phyloP scores from a whole-genome alignment of 2,113 vertebrate genomes.

The Chaetodon auriga region DNA sequence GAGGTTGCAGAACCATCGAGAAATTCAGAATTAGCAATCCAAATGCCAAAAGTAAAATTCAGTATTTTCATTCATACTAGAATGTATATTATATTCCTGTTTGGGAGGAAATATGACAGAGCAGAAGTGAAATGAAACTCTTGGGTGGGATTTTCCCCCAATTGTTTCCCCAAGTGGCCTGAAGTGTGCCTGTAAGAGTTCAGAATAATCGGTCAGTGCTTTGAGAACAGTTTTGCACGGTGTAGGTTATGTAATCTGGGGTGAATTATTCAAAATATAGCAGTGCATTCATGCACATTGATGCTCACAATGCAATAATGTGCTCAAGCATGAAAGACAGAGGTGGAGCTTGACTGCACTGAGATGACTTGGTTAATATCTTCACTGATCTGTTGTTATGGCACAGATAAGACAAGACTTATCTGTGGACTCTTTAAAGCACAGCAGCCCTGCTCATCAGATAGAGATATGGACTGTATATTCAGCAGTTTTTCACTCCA shows the following conservation, averaged over 20 bases:
- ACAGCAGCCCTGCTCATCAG: not conserved
- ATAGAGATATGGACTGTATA: not conserved
- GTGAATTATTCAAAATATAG: conserved; percentile 72
- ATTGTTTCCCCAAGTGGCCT: conserved; percentile 40
- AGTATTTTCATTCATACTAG: not conserved
- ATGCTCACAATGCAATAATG: conserved; percentile 63
- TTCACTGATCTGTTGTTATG: conserved; percentile 34
- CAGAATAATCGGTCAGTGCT: conserved; percentile 34
- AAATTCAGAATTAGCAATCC: not conserved
- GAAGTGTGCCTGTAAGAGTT: conserved; percentile 29
- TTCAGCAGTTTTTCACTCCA: not conserved
- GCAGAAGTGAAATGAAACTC: conserved; percentile 26
- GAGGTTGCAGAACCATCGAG: not conserved
- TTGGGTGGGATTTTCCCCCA: conserved; percentile 19
- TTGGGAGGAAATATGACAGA: not conserved
- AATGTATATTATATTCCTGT: not conserved
- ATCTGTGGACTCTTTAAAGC: not conserved
- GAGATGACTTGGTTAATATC: conserved; percentile 26
- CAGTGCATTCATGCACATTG: conserved; percentile 66
- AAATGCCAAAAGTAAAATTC: not conserved
- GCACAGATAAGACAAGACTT: conserved; percentile 1
- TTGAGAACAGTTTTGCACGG: conserved; percentile 58
- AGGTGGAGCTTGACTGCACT: conserved; percentile 34
- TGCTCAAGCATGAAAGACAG: conserved; percentile 60
- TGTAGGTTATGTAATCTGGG: conserved; percentile 61